Conservation (phyloP, 2,113 vertebrate genomes). For the Takifugu flavidus region DNA sequence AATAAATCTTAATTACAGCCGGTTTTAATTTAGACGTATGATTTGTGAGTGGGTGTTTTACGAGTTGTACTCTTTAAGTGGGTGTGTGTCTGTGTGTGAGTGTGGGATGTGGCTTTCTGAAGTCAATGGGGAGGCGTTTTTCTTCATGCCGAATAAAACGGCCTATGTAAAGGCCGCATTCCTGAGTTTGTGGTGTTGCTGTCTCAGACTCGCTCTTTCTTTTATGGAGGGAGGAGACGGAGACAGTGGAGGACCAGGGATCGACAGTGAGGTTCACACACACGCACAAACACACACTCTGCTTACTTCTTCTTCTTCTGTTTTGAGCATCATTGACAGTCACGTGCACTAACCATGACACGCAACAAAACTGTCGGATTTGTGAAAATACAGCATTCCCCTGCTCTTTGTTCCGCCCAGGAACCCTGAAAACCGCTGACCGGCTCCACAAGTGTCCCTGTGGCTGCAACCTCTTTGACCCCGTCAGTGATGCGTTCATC, state of each 20-base stretch:
- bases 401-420: constrained; percentile 1
- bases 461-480: neutral
- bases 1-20: neutral
- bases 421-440: constrained; percentile 13
- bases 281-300: neutral
- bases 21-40: constrained; percentile 5
- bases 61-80: constrained; percentile 14
- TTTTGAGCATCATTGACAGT: neutral
- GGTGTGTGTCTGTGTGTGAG: constrained; percentile 14
- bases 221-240: constrained; percentile 35
- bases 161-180: constrained; percentile 62
- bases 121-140: constrained; percentile 51
- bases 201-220: constrained; percentile 34
- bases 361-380: too few relatives aligned
- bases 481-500: neutral
- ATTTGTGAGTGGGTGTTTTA: constrained; percentile 17
- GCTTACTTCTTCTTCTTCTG: neutral
- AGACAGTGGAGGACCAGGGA: neutral
- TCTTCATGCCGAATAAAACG: constrained; percentile 61
- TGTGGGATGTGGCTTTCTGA: constrained; percentile 53
- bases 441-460: constrained; percentile 18
- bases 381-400: too few relatives aligned
- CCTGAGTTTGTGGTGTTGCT: constrained; percentile 53
- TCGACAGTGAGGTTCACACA: constrained; percentile 10
- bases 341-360: too few relatives aligned